These are phyloP conservation scores for Gryllus bimaculatus DNA, from an alignment of 1,140 invertebrate species.

Conservation along the genomic window DNA sequence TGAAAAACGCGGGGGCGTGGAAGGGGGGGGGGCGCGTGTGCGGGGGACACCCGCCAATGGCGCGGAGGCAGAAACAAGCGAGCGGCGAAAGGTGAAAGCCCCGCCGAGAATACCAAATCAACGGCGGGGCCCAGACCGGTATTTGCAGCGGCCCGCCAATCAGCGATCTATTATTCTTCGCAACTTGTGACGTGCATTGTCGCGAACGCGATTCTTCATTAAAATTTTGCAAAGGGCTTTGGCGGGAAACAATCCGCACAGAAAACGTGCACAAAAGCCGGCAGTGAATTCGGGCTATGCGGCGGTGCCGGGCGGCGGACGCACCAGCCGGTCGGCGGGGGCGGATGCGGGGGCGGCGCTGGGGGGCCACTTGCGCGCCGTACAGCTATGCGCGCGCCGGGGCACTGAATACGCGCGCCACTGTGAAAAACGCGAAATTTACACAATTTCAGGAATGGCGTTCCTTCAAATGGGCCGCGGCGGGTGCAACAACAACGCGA, in stretches of 20 bases:
- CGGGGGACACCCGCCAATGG: neutral
- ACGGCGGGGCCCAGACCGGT: neutral
- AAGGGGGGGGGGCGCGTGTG: neutral
- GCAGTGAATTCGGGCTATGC: neutral
- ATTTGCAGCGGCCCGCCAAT: neutral
- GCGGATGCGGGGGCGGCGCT: too few relatives aligned
- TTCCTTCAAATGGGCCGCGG: neutral
- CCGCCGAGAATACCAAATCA: neutral
- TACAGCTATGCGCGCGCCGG: neutral
- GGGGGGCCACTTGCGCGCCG: neutral
- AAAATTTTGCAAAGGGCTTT: neutral
- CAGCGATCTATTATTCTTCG: constrained; percentile 1
- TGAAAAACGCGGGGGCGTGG: neutral
- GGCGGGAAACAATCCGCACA: neutral
- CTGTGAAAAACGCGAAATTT: neutral
- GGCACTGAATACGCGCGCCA: neutral
- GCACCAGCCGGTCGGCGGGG: neutral
- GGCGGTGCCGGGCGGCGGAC: neutral
- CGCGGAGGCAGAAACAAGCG: neutral
- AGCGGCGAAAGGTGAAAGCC: neutral
- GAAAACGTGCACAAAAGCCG: neutral
- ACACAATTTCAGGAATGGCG: constrained; percentile 3
- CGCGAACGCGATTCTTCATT: neutral
- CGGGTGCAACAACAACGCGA: neutral
- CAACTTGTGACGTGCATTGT: neutral